Base-by-base conservation (phyloP, 2,113 vertebrate species). In the Spea multiplicata region DNA sequence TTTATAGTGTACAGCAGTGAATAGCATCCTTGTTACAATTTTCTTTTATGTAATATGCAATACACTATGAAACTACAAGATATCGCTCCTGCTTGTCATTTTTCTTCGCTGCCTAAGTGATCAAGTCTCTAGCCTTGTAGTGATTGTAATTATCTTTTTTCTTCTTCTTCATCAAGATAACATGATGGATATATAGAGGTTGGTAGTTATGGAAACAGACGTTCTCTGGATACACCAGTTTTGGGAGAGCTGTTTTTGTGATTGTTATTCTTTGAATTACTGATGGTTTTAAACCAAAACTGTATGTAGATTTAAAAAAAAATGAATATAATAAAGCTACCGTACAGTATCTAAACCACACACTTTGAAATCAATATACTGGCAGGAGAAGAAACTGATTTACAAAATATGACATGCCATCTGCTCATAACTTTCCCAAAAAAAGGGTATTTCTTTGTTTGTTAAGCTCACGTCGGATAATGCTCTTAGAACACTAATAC, bases 171-270 rank as follows among this genome's bases (percentile, higher is more conserved):
- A 47, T 17, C 64, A 76, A 44, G 74, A 57, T 76, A 59, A 59
- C 55, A 12, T 59, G 55, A 13, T 59, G 12, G 55, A 59, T 8
- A 59, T 76, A 17, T 52, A 10, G 65, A 47, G 46, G 13, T 47
- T 47, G 65, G 14, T 47, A 57, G 44, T 49, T 57, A 66, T 76
- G 66, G 49, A 30, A 76, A 69, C 66, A 76, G 30, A 69, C 53
- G 57, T 76, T 44, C 68, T 67, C 13, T 67, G 62, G 55, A 30
- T 59, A 14, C 44, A 66, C 66, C 6, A 66, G 57, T 76, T 44
- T 69, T 44, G 67, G 62, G 52, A 66, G 66, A 75, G 4, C 13
- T 12, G 48, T 45, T 4, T 55, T 13, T 75, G 13, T 17, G 59
- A 67, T 47, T 55, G 50, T 57, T 67, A 68, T 4, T 14, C 10